Percentiles rank a stretch among this genome's conserved stretches.
These are phyloP conservation scores for Gulo gulo DNA, from an alignment of 2,113 vertebrate genomes.

Conservation along the genomic window DNA sequence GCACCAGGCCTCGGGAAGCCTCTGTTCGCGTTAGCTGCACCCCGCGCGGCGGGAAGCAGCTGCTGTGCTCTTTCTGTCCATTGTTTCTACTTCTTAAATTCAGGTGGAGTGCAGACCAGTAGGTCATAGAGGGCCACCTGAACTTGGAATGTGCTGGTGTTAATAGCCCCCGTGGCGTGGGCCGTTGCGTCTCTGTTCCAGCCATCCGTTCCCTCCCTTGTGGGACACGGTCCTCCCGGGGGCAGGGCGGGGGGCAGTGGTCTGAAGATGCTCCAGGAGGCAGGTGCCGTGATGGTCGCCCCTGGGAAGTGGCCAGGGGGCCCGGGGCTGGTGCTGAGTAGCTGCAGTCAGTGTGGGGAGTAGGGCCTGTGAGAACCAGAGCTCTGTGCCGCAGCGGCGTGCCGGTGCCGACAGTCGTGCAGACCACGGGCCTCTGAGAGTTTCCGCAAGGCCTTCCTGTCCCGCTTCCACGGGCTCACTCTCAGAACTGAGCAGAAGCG, in stretches of 20 bases:
- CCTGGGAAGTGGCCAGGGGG: neutral
- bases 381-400: fast-evolving
- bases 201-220: fast-evolving
- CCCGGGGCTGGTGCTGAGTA: fast-evolving
- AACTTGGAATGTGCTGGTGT: neutral
- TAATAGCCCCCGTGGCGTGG: fast-evolving
- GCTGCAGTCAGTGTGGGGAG: too few species aligned
- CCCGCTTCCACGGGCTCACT: fast-evolving
- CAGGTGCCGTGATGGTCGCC: neutral
- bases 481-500: fast-evolving
- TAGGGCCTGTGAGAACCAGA: neutral
- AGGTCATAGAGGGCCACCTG: neutral
- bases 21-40: fast-evolving
- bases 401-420: fast-evolving
- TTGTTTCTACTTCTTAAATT: fast-evolving
- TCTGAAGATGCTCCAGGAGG: neutral
- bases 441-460: fast-evolving
- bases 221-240: fast-evolving
- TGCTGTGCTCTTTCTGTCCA: fast-evolving
- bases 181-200: fast-evolving
- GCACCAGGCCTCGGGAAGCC: neutral
- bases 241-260: neutral
- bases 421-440: neutral
- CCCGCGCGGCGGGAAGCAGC: fast-evolving
- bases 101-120: neutral